Conservation (phyloP, 2,797 vertebrate species). For the Amblyopsis hoosieri region DNA sequence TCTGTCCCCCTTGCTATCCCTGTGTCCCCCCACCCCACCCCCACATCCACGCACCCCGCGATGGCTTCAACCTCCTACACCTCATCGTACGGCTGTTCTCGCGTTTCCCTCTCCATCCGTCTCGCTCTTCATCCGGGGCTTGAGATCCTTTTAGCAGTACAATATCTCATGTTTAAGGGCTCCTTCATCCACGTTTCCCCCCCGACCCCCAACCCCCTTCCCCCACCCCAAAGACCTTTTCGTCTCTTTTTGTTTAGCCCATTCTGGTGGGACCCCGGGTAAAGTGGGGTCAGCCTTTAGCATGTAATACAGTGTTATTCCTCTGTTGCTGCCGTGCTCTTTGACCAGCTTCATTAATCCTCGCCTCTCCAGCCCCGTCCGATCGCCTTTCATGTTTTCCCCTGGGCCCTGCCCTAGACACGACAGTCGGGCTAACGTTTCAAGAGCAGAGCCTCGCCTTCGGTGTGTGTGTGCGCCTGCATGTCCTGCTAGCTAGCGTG, state of each 20-base stretch:
- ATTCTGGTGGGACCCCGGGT: conserved; percentile 51
- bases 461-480: conserved; percentile 14
- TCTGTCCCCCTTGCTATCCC: neutral
- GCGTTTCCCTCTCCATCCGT: conserved; percentile 7
- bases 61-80: conserved; percentile 34
- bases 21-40: neutral
- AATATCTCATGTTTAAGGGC: conserved; percentile 48
- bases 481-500: conserved; percentile 3
- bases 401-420: conserved; percentile 58
- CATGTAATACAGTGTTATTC: conserved; percentile 61
- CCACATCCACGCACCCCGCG: conserved; percentile 6
- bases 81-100: conserved; percentile 2
- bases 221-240: too few relatives aligned
- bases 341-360: conserved; percentile 68
- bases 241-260: too few relatives aligned
- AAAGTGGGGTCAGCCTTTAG: conserved; percentile 70
- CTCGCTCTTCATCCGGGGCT: conserved; percentile 32
- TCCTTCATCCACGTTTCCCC: conserved; percentile 39
- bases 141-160: conserved; percentile 56
- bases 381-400: conserved; percentile 68
- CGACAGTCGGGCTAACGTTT: conserved; percentile 64
- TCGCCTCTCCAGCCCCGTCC: conserved; percentile 45
- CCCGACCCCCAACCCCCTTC: conserved; percentile 21
- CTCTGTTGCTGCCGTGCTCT: conserved; percentile 61
- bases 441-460: conserved; percentile 42